These are phyloP conservation scores for Podotricha telesiphe DNA, from an alignment of 2,888 invertebrate species.

Conservation along the genomic window DNA sequence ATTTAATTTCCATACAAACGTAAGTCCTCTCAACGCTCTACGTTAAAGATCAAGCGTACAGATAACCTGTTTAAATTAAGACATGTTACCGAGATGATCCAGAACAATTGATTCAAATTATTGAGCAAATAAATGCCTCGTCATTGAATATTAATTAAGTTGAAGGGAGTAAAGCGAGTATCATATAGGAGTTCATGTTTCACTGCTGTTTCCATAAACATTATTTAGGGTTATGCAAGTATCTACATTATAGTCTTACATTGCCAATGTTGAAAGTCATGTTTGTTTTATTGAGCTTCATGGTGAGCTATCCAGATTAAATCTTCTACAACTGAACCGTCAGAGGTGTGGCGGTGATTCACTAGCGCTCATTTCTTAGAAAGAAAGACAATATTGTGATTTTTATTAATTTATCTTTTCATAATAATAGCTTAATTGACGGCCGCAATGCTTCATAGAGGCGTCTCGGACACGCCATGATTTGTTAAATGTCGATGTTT, in stretches of 20 bases:
- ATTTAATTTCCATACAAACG: background rate
- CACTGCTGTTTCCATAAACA: conserved; percentile 61
- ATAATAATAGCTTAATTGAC: conserved; percentile 76
- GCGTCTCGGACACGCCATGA: conserved; percentile 59
- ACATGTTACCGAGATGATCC: conserved; percentile 19
- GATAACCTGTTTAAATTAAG: conserved; percentile 18
- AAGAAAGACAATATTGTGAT: conserved; percentile 63
- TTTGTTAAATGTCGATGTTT: conserved; percentile 79
- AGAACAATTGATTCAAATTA: conserved; percentile 54
- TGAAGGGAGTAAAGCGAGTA: conserved; percentile 54
- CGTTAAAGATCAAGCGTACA: conserved; percentile 33
- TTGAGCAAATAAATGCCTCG: conserved; percentile 61
- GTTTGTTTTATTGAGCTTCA: conserved; percentile 66
- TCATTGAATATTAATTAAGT: conserved; percentile 79
- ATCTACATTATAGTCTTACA: conserved; percentile 52
- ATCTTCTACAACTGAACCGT: conserved; percentile 67
- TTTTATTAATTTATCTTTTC: conserved; percentile 65
- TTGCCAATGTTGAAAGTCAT: conserved; percentile 66
- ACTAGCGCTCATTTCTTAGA: conserved; percentile 66
- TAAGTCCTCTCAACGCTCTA: background rate
- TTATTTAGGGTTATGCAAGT: conserved; percentile 64
- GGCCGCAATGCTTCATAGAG: conserved; percentile 69
- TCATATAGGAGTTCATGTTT: conserved; percentile 53
- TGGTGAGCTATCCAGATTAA: conserved; percentile 70
- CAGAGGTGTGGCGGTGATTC: conserved; percentile 74